Conservation (phyloP, 35 echinoderm and acorn worm species). For the Ophiothrix spiculata region DNA sequence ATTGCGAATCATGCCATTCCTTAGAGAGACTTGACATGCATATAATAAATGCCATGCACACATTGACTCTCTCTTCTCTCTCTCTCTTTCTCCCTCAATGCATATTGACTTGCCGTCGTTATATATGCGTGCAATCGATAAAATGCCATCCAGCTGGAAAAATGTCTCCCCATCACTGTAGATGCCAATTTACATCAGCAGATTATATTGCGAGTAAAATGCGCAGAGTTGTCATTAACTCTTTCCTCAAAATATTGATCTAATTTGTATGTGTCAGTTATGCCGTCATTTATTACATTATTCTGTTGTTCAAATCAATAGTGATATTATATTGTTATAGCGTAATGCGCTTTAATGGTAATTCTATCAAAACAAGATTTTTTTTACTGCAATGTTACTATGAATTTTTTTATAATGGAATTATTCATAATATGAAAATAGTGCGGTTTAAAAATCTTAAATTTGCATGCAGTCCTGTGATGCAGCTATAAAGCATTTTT, state of each 20-base stretch:
- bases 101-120: neutral
- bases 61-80: neutral
- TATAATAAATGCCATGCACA: neutral
- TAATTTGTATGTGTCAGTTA: neutral
- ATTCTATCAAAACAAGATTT: neutral
- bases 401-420: too few species aligned
- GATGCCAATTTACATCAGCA: neutral
- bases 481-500: too few species aligned
- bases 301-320: neutral
- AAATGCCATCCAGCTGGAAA: neutral
- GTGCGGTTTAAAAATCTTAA: too few species aligned
- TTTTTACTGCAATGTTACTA: too few species aligned
- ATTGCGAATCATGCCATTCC: neutral
- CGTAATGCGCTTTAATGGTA: neutral
- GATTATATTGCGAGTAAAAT: neutral
- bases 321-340: neutral
- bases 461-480: too few species aligned
- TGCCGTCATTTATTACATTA: neutral
- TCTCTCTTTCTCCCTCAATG: neutral
- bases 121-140: constrained; percentile 3
- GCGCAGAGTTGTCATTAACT: neutral
- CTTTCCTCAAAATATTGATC: neutral
- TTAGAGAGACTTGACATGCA: neutral
- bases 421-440: too few species aligned
- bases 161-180: neutral